phyloP scores from a whole-genome alignment of 2,113 vertebrate species.

The Heteronetta atricapilla region DNA sequence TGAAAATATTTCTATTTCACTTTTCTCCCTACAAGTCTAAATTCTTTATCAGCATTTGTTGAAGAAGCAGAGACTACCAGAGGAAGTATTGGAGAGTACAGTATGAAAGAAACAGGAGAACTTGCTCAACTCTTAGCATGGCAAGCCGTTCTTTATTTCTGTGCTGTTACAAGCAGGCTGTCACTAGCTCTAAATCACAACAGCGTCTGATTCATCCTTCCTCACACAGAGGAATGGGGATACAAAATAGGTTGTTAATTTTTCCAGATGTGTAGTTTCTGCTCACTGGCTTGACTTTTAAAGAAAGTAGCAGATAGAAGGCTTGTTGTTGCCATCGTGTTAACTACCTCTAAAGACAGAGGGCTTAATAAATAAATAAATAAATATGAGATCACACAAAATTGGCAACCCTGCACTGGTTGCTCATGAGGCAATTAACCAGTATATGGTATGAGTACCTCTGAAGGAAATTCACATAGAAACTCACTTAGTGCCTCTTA shows the following conservation, averaged over 20 bases:
- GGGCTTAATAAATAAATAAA: neutral
- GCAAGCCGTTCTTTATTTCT: accelerated
- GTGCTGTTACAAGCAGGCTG: neutral
- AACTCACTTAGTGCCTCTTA: neutral
- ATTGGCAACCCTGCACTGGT: neutral
- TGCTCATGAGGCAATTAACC: neutral
- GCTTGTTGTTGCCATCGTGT: neutral
- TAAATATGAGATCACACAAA: neutral
- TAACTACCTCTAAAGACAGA: neutral
- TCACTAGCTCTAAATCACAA: neutral
- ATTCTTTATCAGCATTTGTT: neutral
- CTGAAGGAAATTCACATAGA: neutral
- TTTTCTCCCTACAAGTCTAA: neutral
- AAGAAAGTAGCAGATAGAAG: neutral
- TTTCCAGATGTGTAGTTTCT: neutral
- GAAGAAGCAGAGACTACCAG: neutral
- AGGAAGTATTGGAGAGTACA: neutral
- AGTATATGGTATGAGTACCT: neutral
- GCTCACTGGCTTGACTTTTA: neutral
- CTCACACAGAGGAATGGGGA: neutral
- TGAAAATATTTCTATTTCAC: neutral
- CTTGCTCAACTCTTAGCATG: accelerated
- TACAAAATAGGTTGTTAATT: neutral
- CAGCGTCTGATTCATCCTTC: neutral
- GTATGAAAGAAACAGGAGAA: neutral